Conservation (phyloP, 2,113 vertebrate genomes). For the Sitta europaea region DNA sequence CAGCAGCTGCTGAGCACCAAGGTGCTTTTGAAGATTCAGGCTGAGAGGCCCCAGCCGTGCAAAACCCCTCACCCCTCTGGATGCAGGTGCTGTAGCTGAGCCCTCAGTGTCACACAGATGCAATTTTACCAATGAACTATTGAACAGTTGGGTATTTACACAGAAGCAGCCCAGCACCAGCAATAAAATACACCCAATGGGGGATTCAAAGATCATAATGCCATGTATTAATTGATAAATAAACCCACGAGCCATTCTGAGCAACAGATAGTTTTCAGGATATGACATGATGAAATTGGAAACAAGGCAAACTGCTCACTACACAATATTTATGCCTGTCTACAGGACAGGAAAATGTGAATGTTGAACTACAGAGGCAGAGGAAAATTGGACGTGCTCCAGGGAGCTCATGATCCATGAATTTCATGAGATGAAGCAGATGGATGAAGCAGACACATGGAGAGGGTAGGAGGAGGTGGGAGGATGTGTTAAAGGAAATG, state of each 20-base stretch:
- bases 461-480: conserved; percentile 22
- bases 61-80: neutral
- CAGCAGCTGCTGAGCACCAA: neutral
- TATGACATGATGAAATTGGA: neutral
- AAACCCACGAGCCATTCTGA: neutral
- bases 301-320: neutral
- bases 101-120: neutral
- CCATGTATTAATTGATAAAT: neutral
- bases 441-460: conserved; percentile 32
- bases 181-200: neutral
- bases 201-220: neutral
- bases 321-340: conserved; percentile 20
- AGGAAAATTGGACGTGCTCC: conserved; percentile 7
- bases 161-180: neutral
- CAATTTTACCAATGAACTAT: neutral
- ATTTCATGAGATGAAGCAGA: conserved; percentile 57
- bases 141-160: neutral
- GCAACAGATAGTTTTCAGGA: neutral
- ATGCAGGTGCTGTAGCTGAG: neutral
- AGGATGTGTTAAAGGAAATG: conserved; percentile 45
- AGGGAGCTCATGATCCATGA: conserved; percentile 46
- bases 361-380: conserved; percentile 7
- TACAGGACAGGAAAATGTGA: neutral
- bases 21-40: neutral
- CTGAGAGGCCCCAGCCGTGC: neutral